phyloP scores from a whole-genome alignment of 2,888 invertebrate species.

The Drosophila mulleri region DNA sequence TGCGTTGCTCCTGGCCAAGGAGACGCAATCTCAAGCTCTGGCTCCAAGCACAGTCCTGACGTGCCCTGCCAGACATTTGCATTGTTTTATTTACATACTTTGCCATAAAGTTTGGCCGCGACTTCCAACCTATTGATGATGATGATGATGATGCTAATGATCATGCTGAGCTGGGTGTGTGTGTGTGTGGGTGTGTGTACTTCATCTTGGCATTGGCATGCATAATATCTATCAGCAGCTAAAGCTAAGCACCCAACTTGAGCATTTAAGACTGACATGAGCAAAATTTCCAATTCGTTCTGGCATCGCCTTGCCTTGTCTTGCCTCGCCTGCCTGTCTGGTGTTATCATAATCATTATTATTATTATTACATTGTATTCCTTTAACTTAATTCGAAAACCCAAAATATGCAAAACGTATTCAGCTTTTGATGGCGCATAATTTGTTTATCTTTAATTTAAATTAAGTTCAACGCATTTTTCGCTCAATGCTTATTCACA shows the following conservation, averaged over 20 bases:
- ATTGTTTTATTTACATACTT: constrained; percentile 79
- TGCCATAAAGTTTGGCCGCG: constrained; percentile 52
- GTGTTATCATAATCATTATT: constrained; percentile 44
- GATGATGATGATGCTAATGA: constrained; percentile 9
- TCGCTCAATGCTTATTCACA: neutral
- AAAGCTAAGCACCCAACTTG: constrained; percentile 55
- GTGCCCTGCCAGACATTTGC: constrained; percentile 63
- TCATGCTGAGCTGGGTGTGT: neutral
- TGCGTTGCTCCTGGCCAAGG: constrained; percentile 11
- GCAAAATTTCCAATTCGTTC: constrained; percentile 6
- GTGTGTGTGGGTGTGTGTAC: neutral
- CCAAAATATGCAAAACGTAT: constrained; percentile 70
- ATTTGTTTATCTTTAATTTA: constrained; percentile 77
- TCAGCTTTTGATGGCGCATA: constrained; percentile 57
- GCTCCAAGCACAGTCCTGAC: constrained; percentile 20
- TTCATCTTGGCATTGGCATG: constrained; percentile 35
- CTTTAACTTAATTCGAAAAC: constrained; percentile 49
- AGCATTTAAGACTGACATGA: constrained; percentile 60
- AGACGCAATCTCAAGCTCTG: constrained; percentile 26
- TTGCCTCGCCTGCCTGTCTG: constrained; percentile 7
- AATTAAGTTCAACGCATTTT: constrained; percentile 52
- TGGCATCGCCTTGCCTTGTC: neutral
- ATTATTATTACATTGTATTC: constrained; percentile 45
- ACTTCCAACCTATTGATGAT: constrained; percentile 47
- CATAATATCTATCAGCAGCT: constrained; percentile 67